A percentile compares a stretch with the other conserved stretches of the same genome.
phyloP scores from a whole-genome alignment of 53 echinoderm and acorn worm genomes.

The Holothuria scabra region DNA sequence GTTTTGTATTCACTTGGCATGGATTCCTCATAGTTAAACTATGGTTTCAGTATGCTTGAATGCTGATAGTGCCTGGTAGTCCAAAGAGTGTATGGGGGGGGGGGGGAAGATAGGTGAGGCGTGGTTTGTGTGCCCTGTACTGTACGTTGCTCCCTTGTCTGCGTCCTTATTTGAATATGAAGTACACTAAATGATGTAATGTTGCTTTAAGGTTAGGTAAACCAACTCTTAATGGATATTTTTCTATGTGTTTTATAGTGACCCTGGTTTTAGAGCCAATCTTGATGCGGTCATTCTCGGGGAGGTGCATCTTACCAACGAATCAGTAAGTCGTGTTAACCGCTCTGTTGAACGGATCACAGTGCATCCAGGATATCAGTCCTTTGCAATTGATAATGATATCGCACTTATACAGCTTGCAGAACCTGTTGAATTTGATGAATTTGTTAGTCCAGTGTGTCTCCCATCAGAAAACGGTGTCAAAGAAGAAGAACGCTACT shows the following conservation, averaged over 20 bases:
- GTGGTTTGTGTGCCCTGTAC: too few species aligned
- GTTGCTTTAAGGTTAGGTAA: too few species aligned
- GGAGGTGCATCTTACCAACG: conserved; percentile 31
- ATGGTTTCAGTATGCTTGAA: too few species aligned
- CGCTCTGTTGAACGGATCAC: conserved; percentile 35
- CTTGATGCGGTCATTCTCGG: conserved; percentile 43
- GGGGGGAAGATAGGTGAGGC: too few species aligned
- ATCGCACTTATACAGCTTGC: conserved; percentile 60
- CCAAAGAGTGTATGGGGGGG: too few species aligned
- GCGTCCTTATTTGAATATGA: too few species aligned
- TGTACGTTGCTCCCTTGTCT: too few species aligned
- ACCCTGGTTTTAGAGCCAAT: conserved; percentile 29
- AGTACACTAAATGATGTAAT: too few species aligned
- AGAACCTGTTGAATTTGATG: conserved; percentile 32
- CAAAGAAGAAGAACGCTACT: conserved; percentile 1
- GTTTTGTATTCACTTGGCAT: too few species aligned
- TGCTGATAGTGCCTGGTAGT: too few species aligned
- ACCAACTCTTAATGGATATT: too few species aligned
- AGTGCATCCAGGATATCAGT: conserved; percentile 50
- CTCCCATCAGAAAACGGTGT: background rate
- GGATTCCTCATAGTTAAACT: too few species aligned
- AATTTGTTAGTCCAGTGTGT: conserved; percentile 52
- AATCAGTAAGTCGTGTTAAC: conserved; percentile 10
- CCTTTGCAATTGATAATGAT: conserved; percentile 33
- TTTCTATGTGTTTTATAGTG: background rate